phyloP scores from a whole-genome alignment of 2,113 vertebrate genomes.

The Brachypodius melanocephalos region DNA sequence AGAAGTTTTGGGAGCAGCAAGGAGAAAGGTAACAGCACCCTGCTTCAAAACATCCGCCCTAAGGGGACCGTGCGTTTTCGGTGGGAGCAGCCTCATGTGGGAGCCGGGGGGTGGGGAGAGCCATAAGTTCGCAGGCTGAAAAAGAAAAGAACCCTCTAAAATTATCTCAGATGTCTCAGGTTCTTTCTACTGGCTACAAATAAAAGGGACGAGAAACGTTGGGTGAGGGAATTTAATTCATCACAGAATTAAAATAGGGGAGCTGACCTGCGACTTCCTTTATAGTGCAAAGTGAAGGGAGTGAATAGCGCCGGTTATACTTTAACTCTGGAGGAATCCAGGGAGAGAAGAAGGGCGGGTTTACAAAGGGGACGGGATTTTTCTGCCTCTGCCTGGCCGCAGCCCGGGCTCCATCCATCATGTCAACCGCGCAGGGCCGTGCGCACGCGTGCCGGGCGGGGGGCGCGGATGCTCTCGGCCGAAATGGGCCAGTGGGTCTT shows the following conservation, averaged over 20 bases:
- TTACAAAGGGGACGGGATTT: conserved; percentile 75
- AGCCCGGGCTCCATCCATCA: conserved; percentile 75
- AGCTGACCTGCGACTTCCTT: conserved; percentile 79
- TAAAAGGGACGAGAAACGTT: conserved; percentile 27
- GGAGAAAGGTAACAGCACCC: not conserved
- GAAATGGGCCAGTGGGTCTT: not conserved
- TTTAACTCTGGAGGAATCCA: conserved; percentile 88
- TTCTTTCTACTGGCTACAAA: conserved; percentile 37
- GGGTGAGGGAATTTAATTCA: conserved; percentile 63
- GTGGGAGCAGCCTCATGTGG: not conserved
- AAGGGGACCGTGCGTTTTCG: not conserved
- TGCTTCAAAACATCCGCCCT: not conserved
- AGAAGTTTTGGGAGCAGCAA: not conserved
- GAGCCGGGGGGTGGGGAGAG: not conserved
- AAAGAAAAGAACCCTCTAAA: not conserved
- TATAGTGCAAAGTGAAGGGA: conserved; percentile 82
- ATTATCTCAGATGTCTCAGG: not conserved
- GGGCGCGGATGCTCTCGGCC: not conserved
- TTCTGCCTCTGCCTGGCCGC: conserved; percentile 60
- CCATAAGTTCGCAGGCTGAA: not conserved
- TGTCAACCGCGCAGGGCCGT: conserved; percentile 39
- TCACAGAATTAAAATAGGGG: conserved; percentile 61
- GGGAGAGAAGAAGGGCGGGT: conserved; percentile 67
- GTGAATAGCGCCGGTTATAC: conserved; percentile 89
- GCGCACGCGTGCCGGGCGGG: conserved; percentile 26